Percentiles rank a stretch among this genome's conserved stretches.
phyloP scores from a whole-genome alignment of 2,888 invertebrate genomes.

The Gortyna flavago region DNA sequence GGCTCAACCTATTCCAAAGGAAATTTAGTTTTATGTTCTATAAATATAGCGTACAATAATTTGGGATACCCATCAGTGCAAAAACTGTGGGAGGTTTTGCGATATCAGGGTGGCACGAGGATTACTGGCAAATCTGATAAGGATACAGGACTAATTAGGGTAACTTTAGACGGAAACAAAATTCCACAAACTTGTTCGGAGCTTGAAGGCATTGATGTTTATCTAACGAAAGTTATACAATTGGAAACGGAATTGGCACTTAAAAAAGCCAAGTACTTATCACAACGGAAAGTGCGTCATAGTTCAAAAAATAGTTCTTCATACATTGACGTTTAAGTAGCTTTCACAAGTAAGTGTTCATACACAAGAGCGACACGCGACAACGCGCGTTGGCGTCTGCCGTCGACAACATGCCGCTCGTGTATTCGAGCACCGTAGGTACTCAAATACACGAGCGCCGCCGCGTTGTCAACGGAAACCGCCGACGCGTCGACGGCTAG shows the following conservation, averaged over 20 bases:
- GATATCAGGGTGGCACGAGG: conserved; percentile 68
- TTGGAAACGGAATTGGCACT: background rate
- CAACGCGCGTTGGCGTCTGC: no score
- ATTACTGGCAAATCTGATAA: conserved; percentile 11
- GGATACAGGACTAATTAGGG: conserved; percentile 71
- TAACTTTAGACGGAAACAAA: conserved; percentile 75
- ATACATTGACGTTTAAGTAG: background rate
- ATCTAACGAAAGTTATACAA: conserved; percentile 58
- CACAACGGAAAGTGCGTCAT: background rate
- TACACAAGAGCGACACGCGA: no score
- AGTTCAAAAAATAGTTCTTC: background rate
- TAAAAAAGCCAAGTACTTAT: background rate
- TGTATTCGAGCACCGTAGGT: background rate
- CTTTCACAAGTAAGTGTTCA: no score
- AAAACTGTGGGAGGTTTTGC: conserved; percentile 69
- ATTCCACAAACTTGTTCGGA: conserved; percentile 70
- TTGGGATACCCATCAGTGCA: conserved; percentile 67
- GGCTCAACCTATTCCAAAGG: conserved; percentile 68
- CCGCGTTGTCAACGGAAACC: background rate
- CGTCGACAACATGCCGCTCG: no score
- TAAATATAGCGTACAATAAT: conserved; percentile 78
- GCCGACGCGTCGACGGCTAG: background rate
- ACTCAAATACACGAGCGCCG: background rate
- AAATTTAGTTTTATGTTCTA: conserved; percentile 74
- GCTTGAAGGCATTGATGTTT: conserved; percentile 65